These are phyloP conservation scores for Pan troglodytes DNA, from an alignment of 2,113 vertebrate species.

Conservation along the genomic window NHGRI_mPanTro3-v2.1_pri NC_072414.2:6495001-6495500, in stretches of 20 bases:
- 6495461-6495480: background rate
- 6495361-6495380: background rate
- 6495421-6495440: background rate
- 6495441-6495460: background rate
- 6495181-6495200: fast-evolving
- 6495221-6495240: background rate
- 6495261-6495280: background rate
- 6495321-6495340: background rate
- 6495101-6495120: fast-evolving
- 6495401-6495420: background rate
- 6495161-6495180: fast-evolving
- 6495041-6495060: background rate
- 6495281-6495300: background rate
- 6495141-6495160: background rate
- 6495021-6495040: background rate
- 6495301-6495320: background rate
- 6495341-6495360: background rate
- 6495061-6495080: no score
- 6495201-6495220: background rate
- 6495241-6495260: no score
- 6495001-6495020: background rate
- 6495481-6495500: no score
- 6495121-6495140: background rate
- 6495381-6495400: background rate
- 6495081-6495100: background rate